Evolutionary conservation across 2,797 vertebrate species (phyloP).

Genomic region (Betta splendens): DNA sequence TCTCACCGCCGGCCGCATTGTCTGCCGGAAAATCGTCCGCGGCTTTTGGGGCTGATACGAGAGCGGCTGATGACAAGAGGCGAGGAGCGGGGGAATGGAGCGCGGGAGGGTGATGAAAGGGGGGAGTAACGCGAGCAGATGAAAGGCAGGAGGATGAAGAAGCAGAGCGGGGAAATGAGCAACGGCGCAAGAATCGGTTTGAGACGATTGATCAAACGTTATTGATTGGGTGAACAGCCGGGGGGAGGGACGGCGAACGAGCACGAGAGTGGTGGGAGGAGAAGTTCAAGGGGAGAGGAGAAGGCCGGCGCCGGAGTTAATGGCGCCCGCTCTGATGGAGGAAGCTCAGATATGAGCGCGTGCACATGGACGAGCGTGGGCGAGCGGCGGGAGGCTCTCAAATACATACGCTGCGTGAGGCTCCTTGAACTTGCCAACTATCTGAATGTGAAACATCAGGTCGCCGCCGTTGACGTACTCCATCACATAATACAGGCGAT

Average conservation of each 20-base stretch:
- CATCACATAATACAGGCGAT: conserved; percentile 90
- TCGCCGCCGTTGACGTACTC: conserved; percentile 94
- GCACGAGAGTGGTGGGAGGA: conserved; percentile 53
- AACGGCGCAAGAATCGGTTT: conserved; percentile 50
- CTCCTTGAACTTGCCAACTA: conserved; percentile 94
- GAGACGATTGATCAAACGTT: conserved; percentile 72
- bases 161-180: conserved; percentile 51
- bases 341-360: conserved; percentile 42
- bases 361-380: conserved; percentile 36
- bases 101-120: conserved; percentile 69
- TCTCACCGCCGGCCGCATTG: conserved; percentile 33
- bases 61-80: conserved; percentile 41
- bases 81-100: conserved; percentile 14
- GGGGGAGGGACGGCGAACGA: conserved; percentile 32
- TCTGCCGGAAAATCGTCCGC: conserved; percentile 38
- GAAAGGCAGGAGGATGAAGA: conserved; percentile 58
- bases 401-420: conserved; percentile 90
- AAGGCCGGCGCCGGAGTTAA: conserved; percentile 32
- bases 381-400: conserved; percentile 34
- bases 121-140: conserved; percentile 61
- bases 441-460: conserved; percentile 96
- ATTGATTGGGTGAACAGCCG: conserved; percentile 65
- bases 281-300: conserved; percentile 14
- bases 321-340: conserved; percentile 56
- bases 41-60: conserved; percentile 41